These are phyloP conservation scores for Apotomis capreana DNA, from an alignment of 2,888 invertebrate species.

Conservation along the genomic window DNA sequence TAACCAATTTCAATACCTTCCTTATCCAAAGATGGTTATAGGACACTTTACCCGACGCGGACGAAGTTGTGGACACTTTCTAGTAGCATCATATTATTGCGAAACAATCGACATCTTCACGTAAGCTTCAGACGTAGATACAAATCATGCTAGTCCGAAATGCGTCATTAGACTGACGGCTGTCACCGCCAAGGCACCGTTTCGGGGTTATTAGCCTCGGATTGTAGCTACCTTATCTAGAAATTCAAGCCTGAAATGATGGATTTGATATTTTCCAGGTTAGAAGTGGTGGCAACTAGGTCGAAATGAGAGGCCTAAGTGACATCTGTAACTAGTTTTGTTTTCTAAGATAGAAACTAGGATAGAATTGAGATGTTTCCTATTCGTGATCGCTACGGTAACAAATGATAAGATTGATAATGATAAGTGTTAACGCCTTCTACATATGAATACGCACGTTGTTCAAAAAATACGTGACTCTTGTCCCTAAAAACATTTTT, in stretches of 20 bases:
- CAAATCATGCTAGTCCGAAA: slow-evolving; percentile 4
- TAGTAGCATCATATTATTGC: too few relatives aligned
- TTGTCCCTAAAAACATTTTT: too few relatives aligned
- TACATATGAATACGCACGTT: too few relatives aligned
- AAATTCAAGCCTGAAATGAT: slow-evolving; percentile 33
- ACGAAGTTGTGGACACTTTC: too few relatives aligned
- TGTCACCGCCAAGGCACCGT: slow-evolving; percentile 6
- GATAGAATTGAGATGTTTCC: not conserved
- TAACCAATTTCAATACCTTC: too few relatives aligned
- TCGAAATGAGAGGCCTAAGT: not conserved
- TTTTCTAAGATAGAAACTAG: not conserved
- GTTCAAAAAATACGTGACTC: too few relatives aligned
- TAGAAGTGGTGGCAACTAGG: slow-evolving; percentile 15
- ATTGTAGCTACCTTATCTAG: slow-evolving; percentile 21
- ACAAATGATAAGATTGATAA: too few relatives aligned
- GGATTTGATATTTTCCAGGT: slow-evolving; percentile 29
- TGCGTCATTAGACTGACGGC: slow-evolving; percentile 9
- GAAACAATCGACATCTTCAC: too few relatives aligned
- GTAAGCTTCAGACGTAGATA: not conserved
- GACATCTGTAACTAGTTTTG: not conserved
- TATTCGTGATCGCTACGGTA: too few relatives aligned
- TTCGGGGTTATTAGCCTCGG: slow-evolving; percentile 8
- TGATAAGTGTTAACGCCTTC: too few relatives aligned
- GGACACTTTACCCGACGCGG: too few relatives aligned
- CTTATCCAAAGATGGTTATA: too few relatives aligned